A percentile compares a stretch with the other conserved stretches of the same genome.
Evolutionary conservation across 1,140 invertebrate genomes (phyloP).

Genomic region (Eupristina koningsbergeri): DNA sequence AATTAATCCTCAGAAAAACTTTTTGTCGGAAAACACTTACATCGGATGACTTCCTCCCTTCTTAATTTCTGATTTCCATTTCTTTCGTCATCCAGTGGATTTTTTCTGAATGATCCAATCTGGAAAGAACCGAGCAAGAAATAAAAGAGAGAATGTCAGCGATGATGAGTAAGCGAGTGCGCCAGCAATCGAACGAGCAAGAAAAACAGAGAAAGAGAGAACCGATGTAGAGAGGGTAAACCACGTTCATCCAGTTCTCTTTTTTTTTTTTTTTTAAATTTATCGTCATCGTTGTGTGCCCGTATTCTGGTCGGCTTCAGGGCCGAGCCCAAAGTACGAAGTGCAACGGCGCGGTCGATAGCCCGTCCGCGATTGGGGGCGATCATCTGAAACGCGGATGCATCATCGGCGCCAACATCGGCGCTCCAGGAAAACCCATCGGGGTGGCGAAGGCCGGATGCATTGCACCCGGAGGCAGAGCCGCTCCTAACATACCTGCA

Average conservation of each 20-base stretch:
- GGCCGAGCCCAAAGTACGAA: conserved; percentile 73
- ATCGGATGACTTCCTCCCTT: background rate
- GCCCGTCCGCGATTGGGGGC: conserved; percentile 69
- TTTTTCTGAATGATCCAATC: background rate
- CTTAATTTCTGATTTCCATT: background rate
- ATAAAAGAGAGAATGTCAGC: background rate
- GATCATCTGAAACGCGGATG: conserved; percentile 87
- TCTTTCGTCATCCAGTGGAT: background rate
- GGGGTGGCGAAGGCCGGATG: conserved; percentile 78
- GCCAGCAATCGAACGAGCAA: background rate
- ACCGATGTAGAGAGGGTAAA: background rate
- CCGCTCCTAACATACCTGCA: conserved; percentile 79
- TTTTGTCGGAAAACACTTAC: background rate
- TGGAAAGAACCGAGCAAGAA: background rate
- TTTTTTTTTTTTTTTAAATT: too few species aligned
- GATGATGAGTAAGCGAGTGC: background rate
- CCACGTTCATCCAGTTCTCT: background rate
- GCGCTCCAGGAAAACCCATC: conserved; percentile 77
- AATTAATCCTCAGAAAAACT: background rate
- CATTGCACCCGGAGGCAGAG: conserved; percentile 79
- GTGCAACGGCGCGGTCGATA: conserved; percentile 63
- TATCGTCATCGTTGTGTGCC: background rate
- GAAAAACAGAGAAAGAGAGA: background rate
- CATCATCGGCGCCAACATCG: conserved; percentile 80
- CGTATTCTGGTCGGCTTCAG: conserved; percentile 53